phyloP scores from a whole-genome alignment of 1,140 invertebrate species.

The Drosophila arizonae region DNA sequence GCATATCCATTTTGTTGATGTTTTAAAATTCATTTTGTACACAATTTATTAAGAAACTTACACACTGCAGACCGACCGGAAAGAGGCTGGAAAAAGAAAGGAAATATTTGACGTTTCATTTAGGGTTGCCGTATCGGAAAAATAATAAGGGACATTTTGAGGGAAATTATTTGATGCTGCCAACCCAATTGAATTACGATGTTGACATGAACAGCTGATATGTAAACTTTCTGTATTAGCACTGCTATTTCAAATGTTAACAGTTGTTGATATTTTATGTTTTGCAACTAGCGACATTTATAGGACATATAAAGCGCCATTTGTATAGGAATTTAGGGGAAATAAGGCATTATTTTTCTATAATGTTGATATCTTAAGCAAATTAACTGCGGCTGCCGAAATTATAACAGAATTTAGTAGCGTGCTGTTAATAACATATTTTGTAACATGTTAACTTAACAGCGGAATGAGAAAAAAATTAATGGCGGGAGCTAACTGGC shows the following conservation, averaged over 20 bases:
- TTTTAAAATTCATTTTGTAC: constrained; percentile 52
- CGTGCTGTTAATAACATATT: constrained; percentile 13
- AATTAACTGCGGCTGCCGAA: neutral
- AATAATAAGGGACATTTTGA: neutral
- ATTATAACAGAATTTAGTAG: neutral
- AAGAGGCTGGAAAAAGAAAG: constrained; percentile 70
- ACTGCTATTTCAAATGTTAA: too few relatives aligned
- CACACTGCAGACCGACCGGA: constrained; percentile 73
- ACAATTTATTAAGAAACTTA: constrained; percentile 61
- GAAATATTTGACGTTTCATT: constrained; percentile 59
- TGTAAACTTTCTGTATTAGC: neutral
- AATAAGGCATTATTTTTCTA: too few relatives aligned
- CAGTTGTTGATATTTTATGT: too few relatives aligned
- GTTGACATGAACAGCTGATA: neutral
- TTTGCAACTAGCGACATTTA: too few relatives aligned
- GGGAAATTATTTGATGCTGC: constrained; percentile 14
- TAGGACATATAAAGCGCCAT: too few relatives aligned
- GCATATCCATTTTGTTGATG: constrained; percentile 44
- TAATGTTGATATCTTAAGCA: neutral
- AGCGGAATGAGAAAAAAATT: constrained; percentile 24
- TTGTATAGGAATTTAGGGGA: too few relatives aligned
- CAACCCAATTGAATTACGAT: neutral
- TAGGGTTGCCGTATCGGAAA: constrained; percentile 30
- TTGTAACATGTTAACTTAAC: constrained; percentile 6
- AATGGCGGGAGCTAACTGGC: constrained; percentile 62